Evolutionary conservation across 2,888 invertebrate species (phyloP), one percentile per base, ranked within the genome.

Genomic region (Dicyrtoma fusca): DNA sequence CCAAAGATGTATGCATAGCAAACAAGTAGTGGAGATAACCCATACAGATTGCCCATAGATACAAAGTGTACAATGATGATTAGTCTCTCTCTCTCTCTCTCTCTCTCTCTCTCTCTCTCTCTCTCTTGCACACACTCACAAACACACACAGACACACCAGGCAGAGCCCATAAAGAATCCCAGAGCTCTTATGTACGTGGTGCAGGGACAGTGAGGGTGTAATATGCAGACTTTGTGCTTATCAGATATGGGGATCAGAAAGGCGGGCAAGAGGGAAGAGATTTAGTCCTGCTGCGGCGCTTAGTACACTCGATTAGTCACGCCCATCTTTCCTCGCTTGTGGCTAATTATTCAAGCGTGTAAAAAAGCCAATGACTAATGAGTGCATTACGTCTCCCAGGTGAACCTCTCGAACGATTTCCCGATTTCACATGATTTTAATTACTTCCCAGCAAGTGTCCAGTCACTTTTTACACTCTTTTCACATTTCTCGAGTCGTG

Each of bases 371-470:
- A 75, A 76, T 77, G 77, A 78, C 76, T 78, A 78, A 80, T 78
- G 77, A 77, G 76, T 70, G 68, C 74, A 75, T 71, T 65, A 53
- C 64, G 72, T 73, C 63, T 45, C 44, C 64, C 65, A 45, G 59
- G 25, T 71, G 23, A 47, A 47, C 47, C 65, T 65, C 55, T 55
- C 53, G 55, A 71, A 71, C 26, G 45, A 71, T 71, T 71, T 79
- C 76, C 75, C 76, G 75, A 76, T 77, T 77, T 77, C 75, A 76
- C 74, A 77, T 77, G 75, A 76, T 77, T 80, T 79, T 80, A 80
- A 80, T 80, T 80, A 79, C 78, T 80, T 80, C 80, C 45, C 80
- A 80, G 80, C 77, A 77, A 76, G 76, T 73, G 77, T 69, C 74
- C 79, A 64, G 21, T 69, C 45, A 34, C 42, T 64, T 72, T 73